A percentile compares a stretch with the other conserved stretches of the same genome.
These are phyloP conservation scores for Tragelaphus buxtoni DNA, from an alignment of 2,113 vertebrate genomes.

Conservation along the genomic window DNA sequence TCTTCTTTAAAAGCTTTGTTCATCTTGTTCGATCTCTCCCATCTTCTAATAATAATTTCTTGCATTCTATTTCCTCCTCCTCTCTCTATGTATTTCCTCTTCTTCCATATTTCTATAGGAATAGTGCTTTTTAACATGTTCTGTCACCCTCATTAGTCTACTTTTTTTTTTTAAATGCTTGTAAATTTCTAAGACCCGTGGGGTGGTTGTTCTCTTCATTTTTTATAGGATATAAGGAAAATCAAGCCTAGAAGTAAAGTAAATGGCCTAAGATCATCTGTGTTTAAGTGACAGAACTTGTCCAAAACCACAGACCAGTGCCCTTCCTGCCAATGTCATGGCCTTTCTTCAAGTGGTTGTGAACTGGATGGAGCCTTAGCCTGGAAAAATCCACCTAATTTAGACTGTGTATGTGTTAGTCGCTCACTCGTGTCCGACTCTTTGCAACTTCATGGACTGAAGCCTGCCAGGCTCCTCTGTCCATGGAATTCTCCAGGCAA, in stretches of 20 bases:
- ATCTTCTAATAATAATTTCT: background rate
- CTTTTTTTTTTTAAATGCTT: background rate
- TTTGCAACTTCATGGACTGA: background rate
- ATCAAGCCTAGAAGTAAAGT: background rate
- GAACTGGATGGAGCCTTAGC: background rate
- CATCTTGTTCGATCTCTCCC: background rate
- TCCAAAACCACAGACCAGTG: background rate
- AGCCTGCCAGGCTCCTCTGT: background rate
- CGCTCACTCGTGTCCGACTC: background rate
- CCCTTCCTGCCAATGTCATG: background rate
- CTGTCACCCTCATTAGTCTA: background rate
- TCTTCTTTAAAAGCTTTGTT: slow-evolving; percentile 10
- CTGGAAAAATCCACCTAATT: background rate
- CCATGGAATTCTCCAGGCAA: background rate
- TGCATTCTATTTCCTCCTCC: background rate
- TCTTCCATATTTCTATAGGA: background rate
- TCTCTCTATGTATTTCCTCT: background rate
- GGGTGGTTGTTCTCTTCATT: background rate
- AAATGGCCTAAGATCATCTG: background rate
- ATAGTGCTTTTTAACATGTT: background rate
- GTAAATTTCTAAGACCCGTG: background rate
- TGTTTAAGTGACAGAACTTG: background rate
- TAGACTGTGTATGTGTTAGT: background rate
- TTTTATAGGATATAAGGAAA: slow-evolving; percentile 19
- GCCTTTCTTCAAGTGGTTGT: background rate